Conservation (phyloP, 2,113 vertebrate species). For the Sander lucioperca region DNA sequence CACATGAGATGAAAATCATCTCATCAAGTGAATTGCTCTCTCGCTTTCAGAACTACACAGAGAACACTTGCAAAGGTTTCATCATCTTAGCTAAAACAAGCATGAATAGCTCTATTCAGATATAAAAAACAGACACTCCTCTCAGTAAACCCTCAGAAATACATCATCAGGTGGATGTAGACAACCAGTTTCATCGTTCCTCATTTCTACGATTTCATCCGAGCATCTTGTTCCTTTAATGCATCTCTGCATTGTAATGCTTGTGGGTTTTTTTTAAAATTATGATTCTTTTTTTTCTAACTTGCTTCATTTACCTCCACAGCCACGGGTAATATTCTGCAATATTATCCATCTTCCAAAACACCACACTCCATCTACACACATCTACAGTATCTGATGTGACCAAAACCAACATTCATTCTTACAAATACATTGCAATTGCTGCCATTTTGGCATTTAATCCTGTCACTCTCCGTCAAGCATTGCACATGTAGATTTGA, state of each 20-base stretch:
- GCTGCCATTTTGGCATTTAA: constrained; percentile 29
- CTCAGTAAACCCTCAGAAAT: constrained; percentile 60
- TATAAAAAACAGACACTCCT: constrained; percentile 24
- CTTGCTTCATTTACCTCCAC: constrained; percentile 43
- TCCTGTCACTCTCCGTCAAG: not conserved
- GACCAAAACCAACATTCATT: constrained; percentile 28
- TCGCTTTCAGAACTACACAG: constrained; percentile 44
- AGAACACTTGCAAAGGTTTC: constrained; percentile 79
- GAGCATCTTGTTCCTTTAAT: constrained; percentile 73
- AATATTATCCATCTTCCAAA: constrained; percentile 47
- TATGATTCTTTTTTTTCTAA: not conserved
- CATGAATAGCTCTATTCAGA: constrained; percentile 6
- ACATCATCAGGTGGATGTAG: constrained; percentile 81
- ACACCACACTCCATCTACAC: constrained; percentile 24
- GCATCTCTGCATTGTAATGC: constrained; percentile 61
- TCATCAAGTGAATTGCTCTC: constrained; percentile 30
- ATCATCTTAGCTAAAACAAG: constrained; percentile 76
- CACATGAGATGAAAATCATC: constrained; percentile 54
- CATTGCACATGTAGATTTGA: not conserved
- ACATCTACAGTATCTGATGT: constrained; percentile 13
- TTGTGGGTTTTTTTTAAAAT: constrained; percentile 48
- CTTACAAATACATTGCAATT: constrained; percentile 17
- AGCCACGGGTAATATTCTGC: constrained; percentile 58
- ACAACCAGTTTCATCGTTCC: constrained; percentile 79
- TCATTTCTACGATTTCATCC: constrained; percentile 66